phyloP scores from a whole-genome alignment of 2,888 invertebrate genomes.

The Melanchra persicariae region DNA sequence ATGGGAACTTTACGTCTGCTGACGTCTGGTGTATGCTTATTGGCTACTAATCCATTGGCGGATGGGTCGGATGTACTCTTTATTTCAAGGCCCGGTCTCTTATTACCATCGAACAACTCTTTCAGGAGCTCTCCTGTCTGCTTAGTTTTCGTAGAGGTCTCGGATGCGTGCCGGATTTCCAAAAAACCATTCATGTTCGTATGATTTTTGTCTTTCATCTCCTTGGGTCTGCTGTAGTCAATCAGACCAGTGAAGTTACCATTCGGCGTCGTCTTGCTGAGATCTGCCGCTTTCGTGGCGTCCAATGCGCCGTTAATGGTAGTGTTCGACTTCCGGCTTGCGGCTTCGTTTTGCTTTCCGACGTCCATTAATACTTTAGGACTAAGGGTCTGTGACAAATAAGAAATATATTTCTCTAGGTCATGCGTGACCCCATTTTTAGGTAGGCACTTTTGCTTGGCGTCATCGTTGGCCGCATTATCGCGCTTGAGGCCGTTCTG shows the following conservation, averaged over 20 bases:
- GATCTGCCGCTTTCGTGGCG: conserved; percentile 74
- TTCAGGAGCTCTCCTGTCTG: conserved; percentile 74
- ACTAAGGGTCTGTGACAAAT: conserved; percentile 87
- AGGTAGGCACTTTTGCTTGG: conserved; percentile 86
- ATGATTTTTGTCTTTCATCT: conserved; percentile 76
- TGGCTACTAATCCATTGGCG: conserved; percentile 79
- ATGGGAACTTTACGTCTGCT: conserved; percentile 80
- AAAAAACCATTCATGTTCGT: conserved; percentile 84
- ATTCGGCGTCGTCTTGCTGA: conserved; percentile 73
- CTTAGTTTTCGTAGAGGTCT: conserved; percentile 78
- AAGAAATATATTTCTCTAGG: conserved; percentile 88
- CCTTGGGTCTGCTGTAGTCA: conserved; percentile 78
- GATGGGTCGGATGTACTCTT: conserved; percentile 80
- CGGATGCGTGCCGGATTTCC: conserved; percentile 79
- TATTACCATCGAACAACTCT: conserved; percentile 80
- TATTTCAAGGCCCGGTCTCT: conserved; percentile 75
- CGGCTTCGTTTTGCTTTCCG: conserved; percentile 79
- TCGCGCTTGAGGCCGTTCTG: conserved; percentile 90
- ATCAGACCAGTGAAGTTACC: conserved; percentile 75
- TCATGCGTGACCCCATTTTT: conserved; percentile 88
- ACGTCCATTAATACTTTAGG: conserved; percentile 88
- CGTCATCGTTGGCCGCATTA: conserved; percentile 77
- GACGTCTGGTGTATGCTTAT: conserved; percentile 65
- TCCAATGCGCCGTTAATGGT: conserved; percentile 70
- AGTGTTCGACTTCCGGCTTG: conserved; percentile 69